Base-by-base conservation (phyloP, 1,140 invertebrate genomes). In the Harlomillsia oculata region DNA sequence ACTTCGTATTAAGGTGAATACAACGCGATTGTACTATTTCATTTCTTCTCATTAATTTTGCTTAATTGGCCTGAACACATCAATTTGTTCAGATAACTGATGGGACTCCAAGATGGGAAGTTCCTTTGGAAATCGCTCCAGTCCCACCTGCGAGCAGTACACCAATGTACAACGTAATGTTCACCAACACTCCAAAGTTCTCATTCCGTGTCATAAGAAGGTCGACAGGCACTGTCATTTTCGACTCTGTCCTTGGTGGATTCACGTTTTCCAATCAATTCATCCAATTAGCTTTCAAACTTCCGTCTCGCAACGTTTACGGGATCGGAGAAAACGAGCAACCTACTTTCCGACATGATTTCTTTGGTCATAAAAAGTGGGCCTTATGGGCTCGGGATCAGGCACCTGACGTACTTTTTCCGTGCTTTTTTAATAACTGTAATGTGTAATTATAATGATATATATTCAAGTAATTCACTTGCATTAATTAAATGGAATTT, bases 201-300 rank as follows among this genome's bases (percentile, higher is more conserved):
- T 59, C 63, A 13, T 59, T 65, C 43, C 55, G 51, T 49, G 46
- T 65, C 18, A 49, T 56, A 3, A 28, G 63, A n/a, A 55, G 36
- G 30, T 16, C 51, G 14, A 59, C 52, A 8, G 59, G 59, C 1
- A 45, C 53, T 0, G 56, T 59, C 2, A 20, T 65, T 13, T 65
- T 61, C 45, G 63, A 65, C 36, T 56, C 55, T 49, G 28, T 44
- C 30, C 21, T 84, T 32, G 83, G 85, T 44, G 85, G 83, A 20
- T 77, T 87, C 37, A 62, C 53, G 5, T 83, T 88, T 64, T 78
- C 85, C 0, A 80, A 93, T 68, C 86, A 92, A 67, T 89, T 91
- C 70, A 73, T 94, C 5, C 88, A 92, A 73, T 72, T 94, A 9
- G 83, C 81, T 5, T 77, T 82, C 0, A 68, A 77, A 26, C 68